Base-by-base conservation (phyloP, 1,140 invertebrate genomes). In the Maniola jurtina region DNA sequence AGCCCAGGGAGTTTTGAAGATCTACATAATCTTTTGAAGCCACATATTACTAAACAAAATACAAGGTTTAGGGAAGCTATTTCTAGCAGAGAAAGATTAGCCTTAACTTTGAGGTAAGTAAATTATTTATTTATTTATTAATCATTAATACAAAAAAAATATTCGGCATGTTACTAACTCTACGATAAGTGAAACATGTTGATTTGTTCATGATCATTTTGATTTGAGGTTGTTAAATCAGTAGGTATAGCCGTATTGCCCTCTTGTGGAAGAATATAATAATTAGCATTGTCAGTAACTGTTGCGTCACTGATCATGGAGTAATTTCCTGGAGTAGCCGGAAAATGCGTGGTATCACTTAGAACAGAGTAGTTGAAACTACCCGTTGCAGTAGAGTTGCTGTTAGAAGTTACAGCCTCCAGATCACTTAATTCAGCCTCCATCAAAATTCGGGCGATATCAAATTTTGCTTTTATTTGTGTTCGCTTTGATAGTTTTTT, bases 401-500 rank as follows among this genome's bases (percentile, higher is more conserved):
- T 59, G 56, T 59, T 59, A 59, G 56, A 59, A 59, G 56, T 59
- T 59, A 59, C 56, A 59, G 56, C 36, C 36, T 59, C 56, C 56
- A 59, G 56, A 59, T 59, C 56, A 59, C 34, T 59, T 59, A 59
- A 59, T 59, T 59, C 56, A 59, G 56, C 56, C 34, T 59, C 38
- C 56, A 59, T 59, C 56, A 59, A 59, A 59, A 59, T 59, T 59
- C 56, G 56, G 56, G 56, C 56, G 56, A 59, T 59, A 59, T 59
- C 56, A 59, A 59, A 59, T 35, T 59, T 42, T 35, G 56, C 15
- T 59, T 59, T 59, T 34, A 59, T 59, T 57, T 57, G 55, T 57
- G 55, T 34, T 42, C 56, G 56, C 15, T 59, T 59, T 59, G 56
- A 59, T 59, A 59, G 56, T 59, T 59, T 59, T 59, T 59, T 59